Evolutionary conservation across 1,140 invertebrate genomes (phyloP), one percentile per base, ranked within the genome.

Genomic region (Drosophila nigromelanica): DNA sequence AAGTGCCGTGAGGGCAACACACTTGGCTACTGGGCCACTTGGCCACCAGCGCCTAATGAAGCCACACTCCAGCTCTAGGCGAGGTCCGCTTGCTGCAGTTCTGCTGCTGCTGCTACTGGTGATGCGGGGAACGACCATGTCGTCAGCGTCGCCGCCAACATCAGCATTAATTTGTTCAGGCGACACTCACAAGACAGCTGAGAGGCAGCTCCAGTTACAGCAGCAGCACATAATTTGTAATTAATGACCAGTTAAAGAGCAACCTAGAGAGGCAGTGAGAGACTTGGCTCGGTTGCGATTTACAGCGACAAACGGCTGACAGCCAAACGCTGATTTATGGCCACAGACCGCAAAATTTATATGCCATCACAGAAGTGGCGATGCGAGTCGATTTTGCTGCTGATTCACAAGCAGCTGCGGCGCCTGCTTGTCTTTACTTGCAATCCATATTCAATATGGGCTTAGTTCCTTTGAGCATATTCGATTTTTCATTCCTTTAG

Each of bases 301-400:
- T 86, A 76, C 82, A 79, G 63, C 71, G 54, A 85, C 79, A 79
- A 80, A 82, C 64, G 77, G 76, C 73, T 79, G 87, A 90, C 87
- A 90, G 87, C 76, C 87, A 86, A 90, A 90, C 86, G 79, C 87
- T 90, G 87, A 90, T 90, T 90, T 90, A 90, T 90, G 69, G 70
- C 85, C 78, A 74, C 33, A 79, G 71, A 86, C 87, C 81, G 63
- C 87, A 89, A 74, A 90, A 90, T 90, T 90, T 90, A 90, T 90
- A 85, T 89, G 85, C 71, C 82, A 87, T 68, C 78, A 75, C 39
- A 24, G 64, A 69, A 60, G 70, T 72, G 67, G 59, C 67, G 63
- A 74, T 71, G 70, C 72, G 85, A 86, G 72, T 69, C 54, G 73
- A 56, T 68, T 73, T 47, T 56, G 48, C 61, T 55, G 52, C 67